These are phyloP conservation scores for Epistrophe eligans DNA, from an alignment of 2,888 invertebrate species.

Conservation along the genomic window DNA sequence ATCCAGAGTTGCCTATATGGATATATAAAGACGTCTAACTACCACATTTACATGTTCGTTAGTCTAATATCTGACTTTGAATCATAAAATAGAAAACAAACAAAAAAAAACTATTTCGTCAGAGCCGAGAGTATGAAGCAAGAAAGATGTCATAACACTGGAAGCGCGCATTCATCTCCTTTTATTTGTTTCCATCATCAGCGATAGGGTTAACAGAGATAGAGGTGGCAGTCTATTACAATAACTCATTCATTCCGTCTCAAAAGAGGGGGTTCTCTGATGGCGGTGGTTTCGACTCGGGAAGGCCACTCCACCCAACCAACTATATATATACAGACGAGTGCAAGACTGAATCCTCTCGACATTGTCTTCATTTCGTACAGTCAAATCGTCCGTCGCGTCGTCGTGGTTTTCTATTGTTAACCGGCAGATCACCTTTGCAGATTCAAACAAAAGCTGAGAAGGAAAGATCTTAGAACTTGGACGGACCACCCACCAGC, in stretches of 20 bases:
- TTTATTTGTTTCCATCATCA: slow-evolving; percentile 62
- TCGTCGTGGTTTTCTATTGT: slow-evolving; percentile 57
- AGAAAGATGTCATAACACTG: slow-evolving; percentile 74
- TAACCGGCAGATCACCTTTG: slow-evolving; percentile 73
- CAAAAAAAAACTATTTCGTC: slow-evolving; percentile 33
- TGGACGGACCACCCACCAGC: slow-evolving; percentile 70
- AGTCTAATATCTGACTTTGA: slow-evolving; percentile 45
- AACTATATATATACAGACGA: slow-evolving; percentile 1
- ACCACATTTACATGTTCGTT: slow-evolving; percentile 46
- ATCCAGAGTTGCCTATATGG: slow-evolving; percentile 30
- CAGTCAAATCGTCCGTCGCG: slow-evolving; percentile 3
- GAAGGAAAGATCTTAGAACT: slow-evolving; percentile 66
- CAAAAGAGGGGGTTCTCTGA: neutral
- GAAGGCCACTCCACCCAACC: slow-evolving; percentile 61
- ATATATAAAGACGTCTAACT: slow-evolving; percentile 10
- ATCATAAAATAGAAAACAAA: slow-evolving; percentile 14
- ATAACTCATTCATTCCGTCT: slow-evolving; percentile 66
- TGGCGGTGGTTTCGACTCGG: neutral
- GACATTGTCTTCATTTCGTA: slow-evolving; percentile 44
- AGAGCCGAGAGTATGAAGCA: slow-evolving; percentile 52
- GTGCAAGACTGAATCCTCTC: slow-evolving; percentile 46
- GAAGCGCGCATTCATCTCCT: slow-evolving; percentile 66
- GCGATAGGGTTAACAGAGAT: slow-evolving; percentile 55
- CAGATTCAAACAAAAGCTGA: slow-evolving; percentile 60
- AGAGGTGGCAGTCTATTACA: slow-evolving; percentile 66